Percentiles rank a stretch among this genome's conserved stretches.
Conservation (phyloP, 2,888 invertebrate genomes). For the Mythimna vitellina region DNA sequence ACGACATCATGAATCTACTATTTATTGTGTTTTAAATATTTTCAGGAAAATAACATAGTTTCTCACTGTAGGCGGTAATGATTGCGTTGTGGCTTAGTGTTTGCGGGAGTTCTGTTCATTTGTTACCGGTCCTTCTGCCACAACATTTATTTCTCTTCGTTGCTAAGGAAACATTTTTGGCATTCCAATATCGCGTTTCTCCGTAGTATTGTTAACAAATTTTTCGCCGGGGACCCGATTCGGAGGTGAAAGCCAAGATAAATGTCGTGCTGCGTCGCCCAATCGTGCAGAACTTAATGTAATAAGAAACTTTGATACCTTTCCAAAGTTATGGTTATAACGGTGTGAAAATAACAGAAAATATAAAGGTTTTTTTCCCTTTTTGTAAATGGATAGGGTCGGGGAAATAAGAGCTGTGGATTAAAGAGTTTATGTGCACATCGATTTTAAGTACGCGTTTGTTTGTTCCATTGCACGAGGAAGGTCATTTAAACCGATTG, state of each 20-base stretch:
- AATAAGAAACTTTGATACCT: constrained; percentile 56
- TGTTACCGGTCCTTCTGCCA: constrained; percentile 15
- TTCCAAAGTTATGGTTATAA: constrained; percentile 49
- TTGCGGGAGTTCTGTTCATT: too few species aligned
- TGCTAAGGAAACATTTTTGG: constrained; percentile 36
- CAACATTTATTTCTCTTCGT: constrained; percentile 9
- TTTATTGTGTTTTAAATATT: too few species aligned
- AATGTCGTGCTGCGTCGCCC: constrained; percentile 51
- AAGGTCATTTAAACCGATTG: neutral
- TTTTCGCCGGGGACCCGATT: constrained; percentile 32
- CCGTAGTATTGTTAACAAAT: constrained; percentile 61
- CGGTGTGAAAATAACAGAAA: constrained; percentile 45
- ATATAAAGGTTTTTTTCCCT: constrained; percentile 36
- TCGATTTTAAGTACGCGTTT: neutral
- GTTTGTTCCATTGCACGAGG: neutral
- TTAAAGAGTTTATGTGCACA: constrained; percentile 28
- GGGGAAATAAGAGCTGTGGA: constrained; percentile 18
- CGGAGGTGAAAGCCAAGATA: constrained; percentile 41
- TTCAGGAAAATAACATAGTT: neutral
- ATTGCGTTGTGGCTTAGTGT: too few species aligned
- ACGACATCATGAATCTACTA: neutral
- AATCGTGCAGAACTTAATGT: constrained; percentile 65
- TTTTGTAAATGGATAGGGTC: constrained; percentile 35
- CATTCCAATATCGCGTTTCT: constrained; percentile 58
- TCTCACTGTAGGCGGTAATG: neutral